These are phyloP conservation scores for Phymorhynchus buccinoides DNA, from an alignment of 1,140 invertebrate genomes.

Conservation along the genomic window DNA sequence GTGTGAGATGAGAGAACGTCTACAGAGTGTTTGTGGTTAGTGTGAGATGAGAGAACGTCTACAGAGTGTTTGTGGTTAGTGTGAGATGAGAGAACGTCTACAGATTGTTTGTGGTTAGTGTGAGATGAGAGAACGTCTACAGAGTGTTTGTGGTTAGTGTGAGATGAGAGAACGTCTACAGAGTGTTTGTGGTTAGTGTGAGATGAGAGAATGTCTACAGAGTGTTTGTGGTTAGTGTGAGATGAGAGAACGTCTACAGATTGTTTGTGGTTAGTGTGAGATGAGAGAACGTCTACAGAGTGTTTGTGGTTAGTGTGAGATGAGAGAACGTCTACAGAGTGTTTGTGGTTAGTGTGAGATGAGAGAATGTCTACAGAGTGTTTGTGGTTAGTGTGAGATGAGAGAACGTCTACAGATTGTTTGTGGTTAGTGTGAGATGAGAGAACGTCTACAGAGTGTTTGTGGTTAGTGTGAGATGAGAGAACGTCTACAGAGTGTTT, in stretches of 20 bases:
- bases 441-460: slow-evolving; percentile 86
- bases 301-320: slow-evolving; percentile 81
- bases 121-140: slow-evolving; percentile 86
- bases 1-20: slow-evolving; percentile 80
- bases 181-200: slow-evolving; percentile 81
- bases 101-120: slow-evolving; percentile 81
- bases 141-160: slow-evolving; percentile 81
- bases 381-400: slow-evolving; percentile 82
- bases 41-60: slow-evolving; percentile 83
- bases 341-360: slow-evolving; percentile 80
- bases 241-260: slow-evolving; percentile 85
- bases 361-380: slow-evolving; percentile 85
- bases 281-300: slow-evolving; percentile 85
- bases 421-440: slow-evolving; percentile 80
- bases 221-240: slow-evolving; percentile 81
- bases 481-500: slow-evolving; percentile 86
- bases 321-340: slow-evolving; percentile 86
- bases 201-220: slow-evolving; percentile 86
- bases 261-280: slow-evolving; percentile 81
- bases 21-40: slow-evolving; percentile 85
- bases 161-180: slow-evolving; percentile 85
- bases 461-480: slow-evolving; percentile 79
- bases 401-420: slow-evolving; percentile 85
- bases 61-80: slow-evolving; percentile 83
- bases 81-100: slow-evolving; percentile 87